phyloP scores from a whole-genome alignment of 2,797 vertebrate species.

The Pseudopleuronectes americanus region DNA sequence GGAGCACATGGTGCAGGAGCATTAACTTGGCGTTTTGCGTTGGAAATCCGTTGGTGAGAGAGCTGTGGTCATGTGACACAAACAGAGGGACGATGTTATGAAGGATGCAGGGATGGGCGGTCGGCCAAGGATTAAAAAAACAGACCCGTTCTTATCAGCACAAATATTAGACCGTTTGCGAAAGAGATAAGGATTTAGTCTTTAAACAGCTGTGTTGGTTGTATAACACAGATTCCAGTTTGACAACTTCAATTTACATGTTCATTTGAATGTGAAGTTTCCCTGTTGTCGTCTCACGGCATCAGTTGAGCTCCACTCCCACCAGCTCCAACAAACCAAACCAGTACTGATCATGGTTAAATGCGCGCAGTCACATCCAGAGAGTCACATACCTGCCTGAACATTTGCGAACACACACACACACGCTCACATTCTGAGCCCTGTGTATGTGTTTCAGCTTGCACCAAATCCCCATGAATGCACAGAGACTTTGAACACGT shows the following conservation, averaged over 20 bases:
- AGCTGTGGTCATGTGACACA: slow-evolving; percentile 19
- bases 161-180: too few relatives aligned
- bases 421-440: not conserved
- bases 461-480: slow-evolving; percentile 3
- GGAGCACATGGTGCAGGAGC: slow-evolving; percentile 5
- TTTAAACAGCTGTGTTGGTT: not conserved
- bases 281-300: not conserved
- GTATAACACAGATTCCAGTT: slow-evolving; percentile 22
- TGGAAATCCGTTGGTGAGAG: slow-evolving; percentile 55
- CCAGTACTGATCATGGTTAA: slow-evolving; percentile 7
- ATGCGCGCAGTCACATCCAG: slow-evolving; percentile 11
- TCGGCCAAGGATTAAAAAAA: too few relatives aligned
- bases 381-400: slow-evolving; percentile 20
- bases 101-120: not conserved
- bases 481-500: slow-evolving; percentile 4
- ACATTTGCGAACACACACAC: slow-evolving; percentile 22
- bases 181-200: not conserved
- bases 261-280: slow-evolving; percentile 28
- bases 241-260: slow-evolving; percentile 13
- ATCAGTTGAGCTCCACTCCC: slow-evolving; percentile 9
- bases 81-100: slow-evolving; percentile 1
- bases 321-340: slow-evolving; percentile 35
- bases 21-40: slow-evolving; percentile 56
- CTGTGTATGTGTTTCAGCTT: slow-evolving; percentile 26
- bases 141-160: too few relatives aligned